Evolutionary conservation across 2,888 invertebrate species (phyloP).

Genomic region (Oeneis ivallda): DNA sequence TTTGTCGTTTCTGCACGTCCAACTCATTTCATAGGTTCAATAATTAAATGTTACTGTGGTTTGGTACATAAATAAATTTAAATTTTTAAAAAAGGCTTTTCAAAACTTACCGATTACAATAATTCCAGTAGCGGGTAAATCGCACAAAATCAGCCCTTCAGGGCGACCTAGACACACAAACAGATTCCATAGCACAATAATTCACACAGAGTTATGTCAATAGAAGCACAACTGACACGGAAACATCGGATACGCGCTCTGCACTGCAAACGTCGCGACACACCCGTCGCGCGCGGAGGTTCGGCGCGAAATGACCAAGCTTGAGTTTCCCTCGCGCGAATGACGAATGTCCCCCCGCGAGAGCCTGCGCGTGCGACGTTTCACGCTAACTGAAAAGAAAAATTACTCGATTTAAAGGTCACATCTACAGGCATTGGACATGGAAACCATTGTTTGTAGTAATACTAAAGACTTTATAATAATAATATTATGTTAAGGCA

Average conservation of each 20-base stretch:
- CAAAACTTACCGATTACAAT: constrained; percentile 54
- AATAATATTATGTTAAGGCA: too few relatives aligned
- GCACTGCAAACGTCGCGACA: constrained; percentile 71
- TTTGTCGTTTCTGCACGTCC: too few relatives aligned
- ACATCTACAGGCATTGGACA: constrained; percentile 8
- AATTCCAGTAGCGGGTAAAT: constrained; percentile 48
- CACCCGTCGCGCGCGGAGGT: constrained; percentile 72
- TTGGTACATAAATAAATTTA: neutral
- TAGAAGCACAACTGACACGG: constrained; percentile 53
- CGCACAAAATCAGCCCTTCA: constrained; percentile 57
- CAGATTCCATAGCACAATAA: constrained; percentile 64
- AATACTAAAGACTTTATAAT: too few relatives aligned
- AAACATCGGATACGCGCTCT: constrained; percentile 55
- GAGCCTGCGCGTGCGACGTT: constrained; percentile 44
- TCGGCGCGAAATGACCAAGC: constrained; percentile 67
- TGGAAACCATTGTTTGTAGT: neutral
- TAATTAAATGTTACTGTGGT: too few relatives aligned
- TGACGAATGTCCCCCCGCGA: constrained; percentile 32
- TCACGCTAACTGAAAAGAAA: constrained; percentile 19
- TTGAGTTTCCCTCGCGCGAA: constrained; percentile 22
- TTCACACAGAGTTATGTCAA: constrained; percentile 57
- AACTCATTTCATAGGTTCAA: too few relatives aligned
- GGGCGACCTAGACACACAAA: constrained; percentile 65
- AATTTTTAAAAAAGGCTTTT: neutral
- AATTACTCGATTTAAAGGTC: constrained; percentile 6